Base-by-base conservation (phyloP, 2,797 vertebrate genomes). In the Artibeus lituratus region DNA sequence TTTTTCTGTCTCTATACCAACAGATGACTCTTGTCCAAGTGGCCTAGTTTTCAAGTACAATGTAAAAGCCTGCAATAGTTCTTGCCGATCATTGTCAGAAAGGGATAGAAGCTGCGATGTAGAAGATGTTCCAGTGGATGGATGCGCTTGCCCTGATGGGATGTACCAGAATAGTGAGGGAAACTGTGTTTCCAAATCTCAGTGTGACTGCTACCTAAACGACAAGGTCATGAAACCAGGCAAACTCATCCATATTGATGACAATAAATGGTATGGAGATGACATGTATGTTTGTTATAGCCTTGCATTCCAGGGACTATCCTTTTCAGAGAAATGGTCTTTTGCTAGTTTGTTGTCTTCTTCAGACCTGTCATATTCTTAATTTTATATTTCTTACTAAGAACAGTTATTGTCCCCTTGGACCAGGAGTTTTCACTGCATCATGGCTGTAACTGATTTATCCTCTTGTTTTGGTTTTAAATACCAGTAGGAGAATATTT, bases 151-250 rank as follows among this genome's bases (percentile, higher is more conserved):
- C 65, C 96, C 97, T 57, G 89, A 96, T 55, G 97, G 92, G 39
- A 95, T 47, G 87, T 98, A 97, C 91, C 51, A 94, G 83, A 97
- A 98, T 77, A 96, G 76, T 67, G 77, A 97, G 83, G 97, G 97
- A 37, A 69, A 37, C 14, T 98, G 98, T 95, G 97, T 98, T 39
- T n/a, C 39, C 22, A 95, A 82, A 51, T 91, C 93, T 37, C 72
- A 95, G 10, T 98, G 98, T 96, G 97, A 98, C 83, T 98, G 98
- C 83, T 97, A 97, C 53, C 14, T 98, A 26, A 88, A 94, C 57
- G 86, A 97, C n/a, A 77, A 92, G 8, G 90, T 97, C 11, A 0
- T 98, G 24, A 87, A 94, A 32, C 92, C 97, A 35, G 97, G 97
- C 21, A 91, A 84, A 53, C 76, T 88, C 44, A 94, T 97, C 57